Percentiles rank a stretch among this genome's conserved stretches.
These are phyloP conservation scores for Cyanocitta stelleri DNA, from an alignment of 2,113 vertebrate species.

Conservation along the genomic window DNA sequence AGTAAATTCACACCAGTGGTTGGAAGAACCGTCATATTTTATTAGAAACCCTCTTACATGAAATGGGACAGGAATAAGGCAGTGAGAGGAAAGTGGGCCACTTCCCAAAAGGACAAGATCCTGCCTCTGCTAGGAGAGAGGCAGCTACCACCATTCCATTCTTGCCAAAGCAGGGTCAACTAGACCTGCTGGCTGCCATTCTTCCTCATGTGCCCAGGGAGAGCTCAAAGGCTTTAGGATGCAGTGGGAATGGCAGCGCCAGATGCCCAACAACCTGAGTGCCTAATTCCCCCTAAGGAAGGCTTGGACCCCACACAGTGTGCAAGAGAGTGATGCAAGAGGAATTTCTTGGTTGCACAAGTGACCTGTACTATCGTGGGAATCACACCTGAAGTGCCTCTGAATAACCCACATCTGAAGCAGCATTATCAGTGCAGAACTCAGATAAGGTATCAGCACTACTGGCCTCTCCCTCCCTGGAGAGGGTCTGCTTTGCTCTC, in stretches of 20 bases:
- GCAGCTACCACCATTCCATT: not conserved
- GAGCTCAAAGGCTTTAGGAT: not conserved
- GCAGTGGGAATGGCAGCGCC: not conserved
- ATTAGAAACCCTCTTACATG: not conserved
- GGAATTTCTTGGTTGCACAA: not conserved
- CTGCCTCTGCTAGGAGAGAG: not conserved
- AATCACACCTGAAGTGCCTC: not conserved
- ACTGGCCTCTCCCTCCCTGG: not conserved
- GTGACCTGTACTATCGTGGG: not conserved
- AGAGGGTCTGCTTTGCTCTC: not conserved
- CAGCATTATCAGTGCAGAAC: not conserved
- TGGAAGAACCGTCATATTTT: not conserved
- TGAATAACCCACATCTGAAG: not conserved
- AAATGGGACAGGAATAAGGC: not conserved
- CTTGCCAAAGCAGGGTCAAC: not conserved
- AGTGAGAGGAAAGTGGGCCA: not conserved
- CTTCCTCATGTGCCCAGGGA: fast-evolving
- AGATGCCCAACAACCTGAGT: not conserved
- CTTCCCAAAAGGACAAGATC: not conserved
- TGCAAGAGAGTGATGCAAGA: not conserved
- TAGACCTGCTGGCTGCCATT: not conserved
- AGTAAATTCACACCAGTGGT: not conserved
- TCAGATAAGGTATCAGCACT: not conserved
- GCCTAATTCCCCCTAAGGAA: not conserved
- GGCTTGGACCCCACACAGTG: fast-evolving